Percentiles rank a stretch among this genome's conserved stretches.
Conservation (phyloP, 2,797 vertebrate genomes). For the Manis javanica region DNA sequence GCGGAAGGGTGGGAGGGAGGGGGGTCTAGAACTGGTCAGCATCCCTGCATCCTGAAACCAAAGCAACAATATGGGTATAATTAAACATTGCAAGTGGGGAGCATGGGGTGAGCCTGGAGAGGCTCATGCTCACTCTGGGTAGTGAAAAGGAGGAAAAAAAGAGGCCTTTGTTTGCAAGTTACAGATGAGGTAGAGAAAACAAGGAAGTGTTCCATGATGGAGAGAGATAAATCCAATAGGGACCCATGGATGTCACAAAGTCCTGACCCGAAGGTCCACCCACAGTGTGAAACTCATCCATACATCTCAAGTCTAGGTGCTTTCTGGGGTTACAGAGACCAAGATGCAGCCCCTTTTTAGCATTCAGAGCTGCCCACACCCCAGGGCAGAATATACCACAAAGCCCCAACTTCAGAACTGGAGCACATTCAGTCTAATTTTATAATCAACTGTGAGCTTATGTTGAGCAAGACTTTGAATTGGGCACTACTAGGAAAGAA, state of each 20-base stretch:
- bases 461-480: slow-evolving; percentile 36
- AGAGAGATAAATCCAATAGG: not conserved
- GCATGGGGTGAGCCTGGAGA: not conserved
- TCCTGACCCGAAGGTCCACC: not conserved
- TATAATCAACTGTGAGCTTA: slow-evolving; percentile 47
- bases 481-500: slow-evolving; percentile 34
- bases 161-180: not conserved
- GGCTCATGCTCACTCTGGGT: not conserved
- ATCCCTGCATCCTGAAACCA: not conserved
- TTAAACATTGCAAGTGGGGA: not conserved
- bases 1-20: not conserved
- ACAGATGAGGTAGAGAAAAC: not conserved
- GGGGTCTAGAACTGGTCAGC: not conserved
- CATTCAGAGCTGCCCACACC: not conserved
- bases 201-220: not conserved
- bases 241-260: not conserved
- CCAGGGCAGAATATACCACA: not conserved
- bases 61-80: not conserved
- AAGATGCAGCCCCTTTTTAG: not conserved
- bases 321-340: not conserved
- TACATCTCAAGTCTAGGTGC: not conserved
- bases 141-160: not conserved
- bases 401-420: not conserved
- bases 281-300: not conserved
- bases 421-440: not conserved